Percentiles rank a stretch among this genome's conserved stretches.
Evolutionary conservation across 2,888 invertebrate species (phyloP).

Genomic region (Stictocephala bisonia): DNA sequence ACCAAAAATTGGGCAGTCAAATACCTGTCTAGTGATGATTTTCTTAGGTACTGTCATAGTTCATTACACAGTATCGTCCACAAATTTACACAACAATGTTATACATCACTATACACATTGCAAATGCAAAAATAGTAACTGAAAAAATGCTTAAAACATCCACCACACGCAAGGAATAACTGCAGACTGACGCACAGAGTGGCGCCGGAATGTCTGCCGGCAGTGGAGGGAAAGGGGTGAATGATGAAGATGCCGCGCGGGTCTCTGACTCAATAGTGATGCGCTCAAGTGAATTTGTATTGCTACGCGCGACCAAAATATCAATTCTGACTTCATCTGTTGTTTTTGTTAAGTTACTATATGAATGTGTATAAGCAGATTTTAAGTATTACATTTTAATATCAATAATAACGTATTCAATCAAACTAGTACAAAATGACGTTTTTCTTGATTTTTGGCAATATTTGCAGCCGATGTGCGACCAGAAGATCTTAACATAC

Average conservation of each 20-base stretch:
- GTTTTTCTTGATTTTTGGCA: slow-evolving; percentile 2
- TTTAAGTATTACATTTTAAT: slow-evolving; percentile 3
- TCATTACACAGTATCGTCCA: slow-evolving; percentile 26
- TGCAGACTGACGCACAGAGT: neutral
- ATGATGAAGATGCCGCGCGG: neutral
- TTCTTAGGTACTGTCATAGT: slow-evolving; percentile 13
- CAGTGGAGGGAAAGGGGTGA: neutral
- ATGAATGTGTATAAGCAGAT: slow-evolving; percentile 7
- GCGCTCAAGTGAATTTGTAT: neutral
- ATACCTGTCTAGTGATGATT: slow-evolving; percentile 28
- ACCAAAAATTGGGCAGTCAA: slow-evolving; percentile 25
- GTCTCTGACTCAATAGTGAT: neutral
- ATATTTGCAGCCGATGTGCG: slow-evolving; percentile 29
- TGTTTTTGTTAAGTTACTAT: neutral
- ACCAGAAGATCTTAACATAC: slow-evolving; percentile 16
- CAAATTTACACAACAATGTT: slow-evolving; percentile 3
- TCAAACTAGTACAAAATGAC: neutral
- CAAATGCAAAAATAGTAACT: slow-evolving; percentile 24
- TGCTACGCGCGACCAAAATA: neutral
- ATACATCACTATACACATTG: neutral
- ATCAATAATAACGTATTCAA: neutral
- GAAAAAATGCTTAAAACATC: slow-evolving; percentile 2
- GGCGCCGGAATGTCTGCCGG: neutral
- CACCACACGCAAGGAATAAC: slow-evolving; percentile 21
- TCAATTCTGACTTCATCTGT: neutral